phyloP scores from a whole-genome alignment of 2,888 invertebrate species.

The Prenolepis imparis region DNA sequence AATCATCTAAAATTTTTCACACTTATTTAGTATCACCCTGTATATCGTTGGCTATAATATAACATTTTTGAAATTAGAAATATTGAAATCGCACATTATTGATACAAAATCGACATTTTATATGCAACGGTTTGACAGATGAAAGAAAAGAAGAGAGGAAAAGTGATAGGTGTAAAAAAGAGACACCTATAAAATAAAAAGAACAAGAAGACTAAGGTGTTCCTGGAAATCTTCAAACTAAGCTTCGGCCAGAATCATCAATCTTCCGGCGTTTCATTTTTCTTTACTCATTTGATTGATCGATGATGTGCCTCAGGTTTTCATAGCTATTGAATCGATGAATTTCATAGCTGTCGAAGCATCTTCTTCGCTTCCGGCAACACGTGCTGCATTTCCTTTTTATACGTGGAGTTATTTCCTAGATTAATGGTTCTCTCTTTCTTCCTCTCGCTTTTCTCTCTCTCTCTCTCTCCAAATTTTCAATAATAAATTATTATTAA shows the following conservation, averaged over 20 bases:
- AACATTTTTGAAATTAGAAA: slow-evolving; percentile 6
- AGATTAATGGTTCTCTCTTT: slow-evolving; percentile 29
- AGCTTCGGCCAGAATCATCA: slow-evolving; percentile 16
- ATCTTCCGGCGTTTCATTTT: slow-evolving; percentile 33
- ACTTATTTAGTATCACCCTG: too few species aligned
- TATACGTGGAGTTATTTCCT: slow-evolving; percentile 24
- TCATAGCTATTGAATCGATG: slow-evolving; percentile 44
- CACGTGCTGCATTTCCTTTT: slow-evolving; percentile 32
- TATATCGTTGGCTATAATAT: background rate
- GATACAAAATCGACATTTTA: slow-evolving; percentile 14
- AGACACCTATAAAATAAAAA: slow-evolving; percentile 11
- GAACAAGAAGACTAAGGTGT: background rate
- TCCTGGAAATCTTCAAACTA: slow-evolving; percentile 39
- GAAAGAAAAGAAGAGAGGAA: background rate
- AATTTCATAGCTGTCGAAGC: slow-evolving; percentile 47
- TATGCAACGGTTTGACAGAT: slow-evolving; percentile 10
- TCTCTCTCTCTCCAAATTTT: background rate
- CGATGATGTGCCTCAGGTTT: slow-evolving; percentile 47
- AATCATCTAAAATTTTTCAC: too few species aligned
- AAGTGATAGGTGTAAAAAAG: slow-evolving; percentile 1
- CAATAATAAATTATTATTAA: slow-evolving; percentile 8
- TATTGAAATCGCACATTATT: slow-evolving; percentile 7
- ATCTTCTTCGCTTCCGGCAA: slow-evolving; percentile 38
- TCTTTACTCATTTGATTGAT: slow-evolving; percentile 38
- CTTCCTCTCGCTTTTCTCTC: background rate